A percentile compares a stretch with the other conserved stretches of the same genome.
These are phyloP conservation scores for Trididemnum clinides DNA, from an alignment of 23 tunicate species.

Conservation along the genomic window DNA sequence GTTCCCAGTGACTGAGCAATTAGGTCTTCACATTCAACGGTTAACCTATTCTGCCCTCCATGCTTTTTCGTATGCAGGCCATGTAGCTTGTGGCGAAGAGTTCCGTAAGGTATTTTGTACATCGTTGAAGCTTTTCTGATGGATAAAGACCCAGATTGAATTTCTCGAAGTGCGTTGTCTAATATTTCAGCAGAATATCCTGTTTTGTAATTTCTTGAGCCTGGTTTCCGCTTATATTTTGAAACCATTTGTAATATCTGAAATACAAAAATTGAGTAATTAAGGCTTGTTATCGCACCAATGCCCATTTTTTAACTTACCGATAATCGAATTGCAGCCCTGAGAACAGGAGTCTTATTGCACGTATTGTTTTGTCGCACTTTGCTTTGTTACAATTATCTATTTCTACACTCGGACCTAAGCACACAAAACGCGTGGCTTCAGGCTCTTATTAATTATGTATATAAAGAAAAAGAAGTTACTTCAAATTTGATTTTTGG, in stretches of 20 bases:
- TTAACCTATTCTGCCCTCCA: not conserved
- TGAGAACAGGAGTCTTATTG: too few relatives aligned
- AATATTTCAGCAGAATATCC: not conserved
- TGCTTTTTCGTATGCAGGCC: not conserved
- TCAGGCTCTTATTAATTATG: too few relatives aligned
- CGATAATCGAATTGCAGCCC: too few relatives aligned
- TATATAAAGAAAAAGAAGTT: too few relatives aligned
- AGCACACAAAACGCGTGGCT: too few relatives aligned
- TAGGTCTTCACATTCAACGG: not conserved
- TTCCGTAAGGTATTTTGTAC: slow-evolving; percentile 25
- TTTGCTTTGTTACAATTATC: too few relatives aligned
- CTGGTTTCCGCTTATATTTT: not conserved
- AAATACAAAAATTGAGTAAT: too few relatives aligned
- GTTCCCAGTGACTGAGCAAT: not conserved
- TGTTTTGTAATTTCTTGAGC: not conserved
- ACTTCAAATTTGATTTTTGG: too few relatives aligned
- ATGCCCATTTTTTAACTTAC: too few relatives aligned
- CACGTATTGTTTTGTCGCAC: too few relatives aligned
- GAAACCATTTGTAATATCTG: slow-evolving; percentile 21
- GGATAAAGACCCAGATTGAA: not conserved
- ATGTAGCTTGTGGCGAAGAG: not conserved
- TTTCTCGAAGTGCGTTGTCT: not conserved
- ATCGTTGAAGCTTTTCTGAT: slow-evolving; percentile 7
- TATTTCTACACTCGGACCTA: too few relatives aligned
- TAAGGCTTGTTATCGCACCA: too few relatives aligned